Conservation (phyloP, 2,888 invertebrate species). For the Noctua comes region DNA sequence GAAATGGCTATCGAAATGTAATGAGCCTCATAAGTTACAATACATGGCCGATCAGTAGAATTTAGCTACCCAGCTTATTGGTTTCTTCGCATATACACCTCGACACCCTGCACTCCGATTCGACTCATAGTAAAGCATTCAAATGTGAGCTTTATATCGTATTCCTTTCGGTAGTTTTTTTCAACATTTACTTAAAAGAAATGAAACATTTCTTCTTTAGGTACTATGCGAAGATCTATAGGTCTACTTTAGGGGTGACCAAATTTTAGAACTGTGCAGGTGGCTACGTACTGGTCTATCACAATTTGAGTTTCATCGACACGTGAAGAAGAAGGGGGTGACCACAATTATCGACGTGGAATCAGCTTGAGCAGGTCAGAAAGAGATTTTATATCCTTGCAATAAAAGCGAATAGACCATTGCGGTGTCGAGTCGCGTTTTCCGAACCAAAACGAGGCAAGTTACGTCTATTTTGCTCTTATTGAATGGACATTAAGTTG, state of each 20-base stretch:
- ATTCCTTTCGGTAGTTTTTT: background rate
- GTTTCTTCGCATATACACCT: background rate
- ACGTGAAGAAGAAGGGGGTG: no score
- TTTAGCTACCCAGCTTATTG: background rate
- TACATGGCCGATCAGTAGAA: background rate
- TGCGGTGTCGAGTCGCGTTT: no score
- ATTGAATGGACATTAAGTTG: background rate
- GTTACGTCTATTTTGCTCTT: background rate
- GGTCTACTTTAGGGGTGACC: background rate
- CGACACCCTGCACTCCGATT: background rate
- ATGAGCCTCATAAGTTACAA: background rate
- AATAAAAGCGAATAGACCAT: no score
- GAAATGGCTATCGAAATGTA: conserved; percentile 1
- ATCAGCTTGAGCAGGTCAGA: no score
- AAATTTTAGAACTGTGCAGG: no score
- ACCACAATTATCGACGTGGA: no score
- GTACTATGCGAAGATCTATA: background rate
- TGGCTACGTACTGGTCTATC: no score
- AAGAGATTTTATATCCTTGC: no score
- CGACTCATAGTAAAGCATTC: no score
- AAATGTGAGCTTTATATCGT: background rate
- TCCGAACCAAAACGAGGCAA: background rate
- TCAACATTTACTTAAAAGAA: background rate
- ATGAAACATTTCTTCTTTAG: background rate
- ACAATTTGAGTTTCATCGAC: no score